Conservation (phyloP, 2,113 vertebrate genomes). For the Eretmochelys imbricata region DNA sequence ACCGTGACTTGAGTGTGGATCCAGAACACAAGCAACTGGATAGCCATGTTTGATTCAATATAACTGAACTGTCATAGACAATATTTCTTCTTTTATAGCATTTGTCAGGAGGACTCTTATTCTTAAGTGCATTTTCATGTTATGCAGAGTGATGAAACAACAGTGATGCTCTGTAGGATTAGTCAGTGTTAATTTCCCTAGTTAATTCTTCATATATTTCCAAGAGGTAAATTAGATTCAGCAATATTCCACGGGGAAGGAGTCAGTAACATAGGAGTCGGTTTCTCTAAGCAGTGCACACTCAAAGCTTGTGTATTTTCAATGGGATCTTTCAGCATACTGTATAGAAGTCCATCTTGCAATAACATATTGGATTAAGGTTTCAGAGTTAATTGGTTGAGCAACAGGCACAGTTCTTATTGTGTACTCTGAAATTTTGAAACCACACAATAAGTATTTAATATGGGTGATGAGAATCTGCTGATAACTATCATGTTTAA, state of each 20-base stretch:
- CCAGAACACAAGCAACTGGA: not conserved
- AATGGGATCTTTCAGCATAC: slow-evolving; percentile 39
- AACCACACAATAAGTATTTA: slow-evolving; percentile 50
- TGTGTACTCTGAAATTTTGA: slow-evolving; percentile 62
- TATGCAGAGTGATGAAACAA: not conserved
- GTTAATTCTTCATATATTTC: slow-evolving; percentile 9
- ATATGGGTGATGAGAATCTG: slow-evolving; percentile 49
- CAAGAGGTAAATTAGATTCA: slow-evolving; percentile 14
- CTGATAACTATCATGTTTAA: slow-evolving; percentile 51
- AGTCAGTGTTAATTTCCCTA: not conserved
- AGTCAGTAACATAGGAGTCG: not conserved
- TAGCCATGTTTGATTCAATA: not conserved
- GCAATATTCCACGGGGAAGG: slow-evolving; percentile 13
- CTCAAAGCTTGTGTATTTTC: slow-evolving; percentile 2
- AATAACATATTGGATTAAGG: slow-evolving; percentile 49
- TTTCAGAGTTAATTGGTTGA: slow-evolving; percentile 14
- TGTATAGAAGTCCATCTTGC: not conserved
- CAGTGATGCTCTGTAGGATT: not conserved
- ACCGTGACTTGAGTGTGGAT: rapidly evolving
- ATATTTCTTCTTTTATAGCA: rapidly evolving
- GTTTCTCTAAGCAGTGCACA: not conserved
- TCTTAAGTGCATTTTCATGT: not conserved
- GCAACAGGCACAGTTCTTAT: slow-evolving; percentile 44
- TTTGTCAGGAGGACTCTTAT: not conserved
- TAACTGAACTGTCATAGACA: not conserved